These are phyloP conservation scores for Conchocele bisecta DNA, from an alignment of 2,888 invertebrate genomes.

Conservation along the genomic window DNA sequence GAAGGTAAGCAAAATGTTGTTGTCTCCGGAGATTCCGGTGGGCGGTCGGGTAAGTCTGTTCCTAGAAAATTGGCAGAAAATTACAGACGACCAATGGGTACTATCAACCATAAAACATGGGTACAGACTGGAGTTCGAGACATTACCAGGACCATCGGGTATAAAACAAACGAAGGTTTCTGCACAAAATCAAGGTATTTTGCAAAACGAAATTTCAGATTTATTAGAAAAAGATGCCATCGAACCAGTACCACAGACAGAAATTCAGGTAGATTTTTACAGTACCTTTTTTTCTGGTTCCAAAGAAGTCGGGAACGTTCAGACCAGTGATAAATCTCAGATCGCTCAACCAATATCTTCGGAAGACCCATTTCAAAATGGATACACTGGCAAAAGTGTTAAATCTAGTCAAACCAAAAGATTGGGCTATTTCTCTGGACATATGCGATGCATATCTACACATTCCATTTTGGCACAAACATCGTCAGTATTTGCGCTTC, in stretches of 20 bases:
- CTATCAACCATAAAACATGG: too few species aligned
- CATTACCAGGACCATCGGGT: constrained; percentile 5
- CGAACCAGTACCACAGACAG: constrained; percentile 10
- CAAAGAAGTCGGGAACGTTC: constrained; percentile 29
- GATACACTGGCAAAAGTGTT: constrained; percentile 33
- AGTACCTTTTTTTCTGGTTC: constrained; percentile 41
- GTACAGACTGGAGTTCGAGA: constrained; percentile 24
- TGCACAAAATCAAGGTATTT: not conserved
- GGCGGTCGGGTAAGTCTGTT: too few species aligned
- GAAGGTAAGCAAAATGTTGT: too few species aligned
- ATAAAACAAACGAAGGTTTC: constrained; percentile 19
- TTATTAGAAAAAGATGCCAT: constrained; percentile 26
- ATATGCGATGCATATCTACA: constrained; percentile 33
- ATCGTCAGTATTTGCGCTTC: constrained; percentile 17
- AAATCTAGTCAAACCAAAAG: constrained; percentile 27
- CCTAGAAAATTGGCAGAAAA: too few species aligned
- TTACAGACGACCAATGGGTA: too few species aligned
- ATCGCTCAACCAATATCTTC: constrained; percentile 46
- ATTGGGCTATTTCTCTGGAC: constrained; percentile 34
- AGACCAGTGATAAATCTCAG: constrained; percentile 48
- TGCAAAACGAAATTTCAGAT: constrained; percentile 19
- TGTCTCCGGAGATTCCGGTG: too few species aligned
- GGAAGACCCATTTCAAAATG: constrained; percentile 46
- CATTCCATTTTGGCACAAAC: constrained; percentile 23
- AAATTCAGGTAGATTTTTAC: constrained; percentile 36